Evolutionary conservation across 2,888 invertebrate species (phyloP), one percentile per base, ranked within the genome.

Genomic region (Tenthredo notha): DNA sequence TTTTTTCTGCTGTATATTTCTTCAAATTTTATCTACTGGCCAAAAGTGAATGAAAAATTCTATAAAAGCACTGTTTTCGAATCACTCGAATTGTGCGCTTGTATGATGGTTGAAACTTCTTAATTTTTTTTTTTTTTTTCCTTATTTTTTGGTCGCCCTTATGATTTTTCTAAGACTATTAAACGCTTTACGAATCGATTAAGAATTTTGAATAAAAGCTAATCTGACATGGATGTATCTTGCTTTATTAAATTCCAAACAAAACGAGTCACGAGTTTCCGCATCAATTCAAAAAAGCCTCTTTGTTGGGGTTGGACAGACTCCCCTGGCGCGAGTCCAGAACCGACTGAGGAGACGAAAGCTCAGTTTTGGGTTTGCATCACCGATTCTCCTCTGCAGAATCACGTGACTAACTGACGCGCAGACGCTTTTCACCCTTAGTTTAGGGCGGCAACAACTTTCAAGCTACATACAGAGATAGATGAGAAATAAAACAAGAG

Each of bases 321-420:
- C 33, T 80, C 78, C 78, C 78, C 78, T 80, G 78, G 61, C 78
- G 78, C 78, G 78, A 80, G 78, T 80, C 78, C 61, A 61, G 61
- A 61, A 37, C 78, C 78, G 78, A 80, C 78, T 80, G 78, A 58
- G 25, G 78, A 77, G 61, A 80, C 78, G 78, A 80, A 61, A 80
- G 78, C 58, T 80, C 58, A 40, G 21, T 61, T 80, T 80, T 50
- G n/a, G 61, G 58, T 61, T 61, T 80, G 61, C 78, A 61, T 37
- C 61, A 37, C 78, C 37, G 58, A 61, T 80, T 21, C 50, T 61
- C 12, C 33, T 40, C 78, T 21, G 37, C 50, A 33, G 58, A 40
- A 80, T 80, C 78, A 80, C 78, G 78, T 80, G 78, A 80, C 40
- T 37, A 61, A 58, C 61, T 9, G 18, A 40, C 78, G 78, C 78